Evolutionary conservation across 2,888 invertebrate genomes (phyloP).

Genomic region (Dolichomitus sp.): DNA sequence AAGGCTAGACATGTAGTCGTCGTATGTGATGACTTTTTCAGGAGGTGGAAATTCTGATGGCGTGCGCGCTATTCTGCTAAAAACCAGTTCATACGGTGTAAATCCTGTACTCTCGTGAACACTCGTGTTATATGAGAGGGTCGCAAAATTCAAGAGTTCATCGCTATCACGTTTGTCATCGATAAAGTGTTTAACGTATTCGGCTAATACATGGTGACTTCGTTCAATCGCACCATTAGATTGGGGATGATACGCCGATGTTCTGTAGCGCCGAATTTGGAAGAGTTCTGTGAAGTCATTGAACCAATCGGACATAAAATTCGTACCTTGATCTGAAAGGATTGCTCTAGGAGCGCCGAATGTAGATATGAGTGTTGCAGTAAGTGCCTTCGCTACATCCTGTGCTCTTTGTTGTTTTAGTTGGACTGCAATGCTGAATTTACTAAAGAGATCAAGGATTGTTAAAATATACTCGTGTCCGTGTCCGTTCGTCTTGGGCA

Average conservation of each 20-base stretch:
- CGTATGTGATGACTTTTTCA: not conserved
- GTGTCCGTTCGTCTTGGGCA: conserved; percentile 34
- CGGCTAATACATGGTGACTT: conserved; percentile 45
- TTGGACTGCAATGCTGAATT: not conserved
- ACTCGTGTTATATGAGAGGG: conserved; percentile 53
- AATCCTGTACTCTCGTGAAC: conserved; percentile 19
- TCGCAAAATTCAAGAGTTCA: conserved; percentile 43
- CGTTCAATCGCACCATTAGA: conserved; percentile 1
- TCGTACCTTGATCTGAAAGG: conserved; percentile 48
- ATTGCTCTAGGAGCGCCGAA: conserved; percentile 50
- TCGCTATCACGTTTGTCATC: conserved; percentile 47
- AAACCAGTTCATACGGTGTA: conserved; percentile 25
- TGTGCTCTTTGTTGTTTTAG: too few relatives aligned
- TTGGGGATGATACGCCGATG: not conserved
- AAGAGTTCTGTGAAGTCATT: not conserved
- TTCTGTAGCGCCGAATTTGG: not conserved
- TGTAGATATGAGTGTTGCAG: too few relatives aligned
- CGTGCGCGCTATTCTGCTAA: conserved; percentile 4
- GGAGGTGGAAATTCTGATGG: conserved; percentile 4
- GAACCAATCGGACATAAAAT: not conserved
- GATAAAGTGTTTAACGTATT: conserved; percentile 60
- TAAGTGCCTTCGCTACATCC: too few relatives aligned
- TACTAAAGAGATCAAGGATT: conserved; percentile 34
- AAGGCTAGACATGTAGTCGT: conserved; percentile 3
- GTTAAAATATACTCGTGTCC: conserved; percentile 56